Evolutionary conservation across 2,113 vertebrate species (phyloP).

Genomic region (Rattus norvegicus): GRCr8 NC_086025.1:32107501-32108000

Average conservation of each 20-base stretch:
- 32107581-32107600: neutral
- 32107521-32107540: neutral
- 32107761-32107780: neutral
- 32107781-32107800: neutral
- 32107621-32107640: neutral
- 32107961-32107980: neutral
- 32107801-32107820: neutral
- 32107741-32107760: neutral
- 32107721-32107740: neutral
- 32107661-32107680: neutral
- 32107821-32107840: neutral
- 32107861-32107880: neutral
- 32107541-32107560: no score
- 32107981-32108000: neutral
- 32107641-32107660: neutral
- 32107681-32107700: neutral
- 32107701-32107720: neutral
- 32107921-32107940: neutral
- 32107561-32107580: neutral
- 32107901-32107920: neutral
- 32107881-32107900: neutral
- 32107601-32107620: neutral
- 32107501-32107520: neutral
- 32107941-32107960: neutral
- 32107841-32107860: neutral